These are phyloP conservation scores for Drosophila murphyi DNA, from an alignment of 1,140 invertebrate genomes.

Conservation along the genomic window DNA sequence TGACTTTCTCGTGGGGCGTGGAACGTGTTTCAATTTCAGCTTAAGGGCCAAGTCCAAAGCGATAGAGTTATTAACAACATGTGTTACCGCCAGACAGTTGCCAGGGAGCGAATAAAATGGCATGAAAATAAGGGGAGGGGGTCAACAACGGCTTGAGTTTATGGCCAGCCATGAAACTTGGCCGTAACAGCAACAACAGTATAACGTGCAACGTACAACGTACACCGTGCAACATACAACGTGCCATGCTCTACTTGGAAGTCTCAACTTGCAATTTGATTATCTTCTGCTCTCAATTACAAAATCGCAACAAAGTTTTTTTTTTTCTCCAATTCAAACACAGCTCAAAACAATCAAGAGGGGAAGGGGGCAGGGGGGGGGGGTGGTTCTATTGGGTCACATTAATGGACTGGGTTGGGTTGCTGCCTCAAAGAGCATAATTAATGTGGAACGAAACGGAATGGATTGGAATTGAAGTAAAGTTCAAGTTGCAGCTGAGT, in stretches of 20 bases:
- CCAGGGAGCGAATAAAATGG: background rate
- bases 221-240: constrained; percentile 11
- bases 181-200: background rate
- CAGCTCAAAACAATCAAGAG: constrained; percentile 5
- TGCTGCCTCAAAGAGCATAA: constrained; percentile 35
- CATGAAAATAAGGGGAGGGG: background rate
- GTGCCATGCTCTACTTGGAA: constrained; percentile 8
- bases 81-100: constrained; percentile 32
- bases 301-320: constrained; percentile 29
- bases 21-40: constrained; percentile 44
- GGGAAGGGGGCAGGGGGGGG: no score
- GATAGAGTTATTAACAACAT: constrained; percentile 73
- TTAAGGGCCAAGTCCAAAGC: constrained; percentile 23
- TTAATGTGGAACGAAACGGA: constrained; percentile 17
- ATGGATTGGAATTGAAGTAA: constrained; percentile 8
- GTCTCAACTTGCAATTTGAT: constrained; percentile 40
- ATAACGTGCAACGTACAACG: constrained; percentile 5
- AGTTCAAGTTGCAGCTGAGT: constrained; percentile 28
- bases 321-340: constrained; percentile 14
- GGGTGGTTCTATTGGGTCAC: constrained; percentile 11
- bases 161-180: constrained; percentile 20
- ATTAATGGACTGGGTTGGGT: constrained; percentile 20
- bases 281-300: constrained; percentile 49
- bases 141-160: constrained; percentile 17
- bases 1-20: constrained; percentile 29